phyloP scores from a whole-genome alignment of 2,888 invertebrate species.

The Drosophila helvetica region DNA sequence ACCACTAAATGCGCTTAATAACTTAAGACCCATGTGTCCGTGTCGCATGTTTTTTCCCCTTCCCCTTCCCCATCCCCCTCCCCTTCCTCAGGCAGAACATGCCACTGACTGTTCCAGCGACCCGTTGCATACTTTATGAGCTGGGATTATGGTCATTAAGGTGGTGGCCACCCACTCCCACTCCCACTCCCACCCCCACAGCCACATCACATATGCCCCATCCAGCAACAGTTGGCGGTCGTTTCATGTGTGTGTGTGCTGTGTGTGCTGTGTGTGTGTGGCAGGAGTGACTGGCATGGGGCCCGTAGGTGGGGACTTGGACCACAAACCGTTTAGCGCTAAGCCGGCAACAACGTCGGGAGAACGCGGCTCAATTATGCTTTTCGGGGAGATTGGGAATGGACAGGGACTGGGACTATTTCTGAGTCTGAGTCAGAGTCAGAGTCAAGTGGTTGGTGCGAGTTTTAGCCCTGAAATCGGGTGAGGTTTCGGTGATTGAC shows the following conservation, averaged over 20 bases:
- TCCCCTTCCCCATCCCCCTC: too few relatives aligned
- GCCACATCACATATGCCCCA: constrained; percentile 20
- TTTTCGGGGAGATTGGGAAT: background rate
- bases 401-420: background rate
- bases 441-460: constrained; percentile 48
- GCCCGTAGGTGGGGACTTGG: background rate
- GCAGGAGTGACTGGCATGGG: background rate
- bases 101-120: constrained; percentile 29
- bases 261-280: constrained; percentile 6
- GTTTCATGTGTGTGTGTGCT: constrained; percentile 2
- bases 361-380: constrained; percentile 54
- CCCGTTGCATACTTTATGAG: constrained; percentile 66
- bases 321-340: constrained; percentile 64
- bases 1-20: constrained; percentile 38
- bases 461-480: constrained; percentile 28
- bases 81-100: background rate
- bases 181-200: background rate
- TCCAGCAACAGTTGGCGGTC: constrained; percentile 61
- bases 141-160: constrained; percentile 70
- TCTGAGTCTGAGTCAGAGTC: background rate
- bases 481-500: background rate
- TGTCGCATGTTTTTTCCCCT: background rate
- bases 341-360: constrained; percentile 35
- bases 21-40: constrained; percentile 29
- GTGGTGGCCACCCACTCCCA: constrained; percentile 2